Base-by-base conservation (phyloP, 2,797 vertebrate species). In the Crax fasciolata region DNA sequence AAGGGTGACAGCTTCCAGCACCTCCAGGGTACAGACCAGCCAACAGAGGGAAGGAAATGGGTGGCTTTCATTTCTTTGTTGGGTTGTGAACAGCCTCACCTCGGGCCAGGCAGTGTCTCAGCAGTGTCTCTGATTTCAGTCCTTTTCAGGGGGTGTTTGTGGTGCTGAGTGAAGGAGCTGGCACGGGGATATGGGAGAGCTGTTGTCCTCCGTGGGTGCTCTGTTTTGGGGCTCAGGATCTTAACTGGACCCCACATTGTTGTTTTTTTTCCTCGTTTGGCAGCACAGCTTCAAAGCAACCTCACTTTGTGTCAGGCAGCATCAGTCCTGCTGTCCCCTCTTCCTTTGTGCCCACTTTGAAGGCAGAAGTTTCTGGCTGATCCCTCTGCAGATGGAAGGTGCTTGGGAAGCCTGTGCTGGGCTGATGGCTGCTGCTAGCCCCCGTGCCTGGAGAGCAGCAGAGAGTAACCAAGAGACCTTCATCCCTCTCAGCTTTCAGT, bases 1-100 rank as follows among this genome's bases (percentile, higher is more conserved):
- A 30, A 28, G 3, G 1, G 25, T 3, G 57, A 9, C 11, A 2
- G 0, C 23, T 35, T 13, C 0, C 11, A 20, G n/a, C 18, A 5
- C 11, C 25, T 41, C 1, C 0, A 76, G 49, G 66, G 9, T 15
- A 11, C 3, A 41, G 59, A 43, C 27, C 32, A 32, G n/a, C n/a
- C 21, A 4, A 0, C 24, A 12, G 44, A 70, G 73, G 48, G 28
- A n/a, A 7, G 2, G 61, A 5, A 57, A 43, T 35, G 35, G 6
- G 35, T 35, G 35, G 35, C 8, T 35, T 35, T 35, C 6, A 35
- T 13, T 14, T 13, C 7, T 15, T 17, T 9, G 9, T 38, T 32
- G 49, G 2, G 13, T 1, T 18, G 15, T 4, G 51, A 11, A 16
- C 1, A 7, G 5, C 8, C 7, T 20, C 9, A 16, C 7, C 1